A percentile compares a stretch with the other conserved stretches of the same genome.
Evolutionary conservation across 2,888 invertebrate species (phyloP).

Genomic region (Idaea dimidiata): DNA sequence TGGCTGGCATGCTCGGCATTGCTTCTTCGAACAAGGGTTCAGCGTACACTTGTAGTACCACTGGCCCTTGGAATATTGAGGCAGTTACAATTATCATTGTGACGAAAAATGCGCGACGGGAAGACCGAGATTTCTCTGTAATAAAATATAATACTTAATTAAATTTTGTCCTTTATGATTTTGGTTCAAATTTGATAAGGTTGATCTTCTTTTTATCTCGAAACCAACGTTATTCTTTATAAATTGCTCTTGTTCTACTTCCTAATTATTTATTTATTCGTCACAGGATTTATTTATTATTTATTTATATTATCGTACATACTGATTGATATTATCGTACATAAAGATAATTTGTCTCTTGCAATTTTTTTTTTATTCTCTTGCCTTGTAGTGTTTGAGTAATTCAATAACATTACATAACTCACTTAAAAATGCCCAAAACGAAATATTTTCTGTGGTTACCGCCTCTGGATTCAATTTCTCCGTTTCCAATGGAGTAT

Average conservation of each 20-base stretch:
- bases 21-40: constrained; percentile 42
- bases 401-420: constrained; percentile 17
- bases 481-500: constrained; percentile 36
- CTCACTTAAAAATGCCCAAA: constrained; percentile 49
- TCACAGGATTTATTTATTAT: no score
- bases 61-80: constrained; percentile 43
- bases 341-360: no score
- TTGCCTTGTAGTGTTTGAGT: no score
- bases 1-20: constrained; percentile 40
- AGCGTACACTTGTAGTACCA: constrained; percentile 45
- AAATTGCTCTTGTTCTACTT: no score
- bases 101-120: constrained; percentile 39
- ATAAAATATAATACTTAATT: no score
- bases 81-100: constrained; percentile 31
- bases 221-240: no score
- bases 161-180: no score
- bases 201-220: no score
- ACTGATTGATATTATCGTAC: no score
- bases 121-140: constrained; percentile 46
- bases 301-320: no score
- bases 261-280: no score
- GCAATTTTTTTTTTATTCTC: neutral
- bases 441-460: constrained; percentile 31
- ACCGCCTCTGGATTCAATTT: constrained; percentile 31
- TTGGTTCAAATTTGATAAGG: no score